Evolutionary conservation across 2,113 vertebrate species (phyloP), one percentile per base, ranked within the genome.

Genomic region (Gila orcuttii): DNA sequence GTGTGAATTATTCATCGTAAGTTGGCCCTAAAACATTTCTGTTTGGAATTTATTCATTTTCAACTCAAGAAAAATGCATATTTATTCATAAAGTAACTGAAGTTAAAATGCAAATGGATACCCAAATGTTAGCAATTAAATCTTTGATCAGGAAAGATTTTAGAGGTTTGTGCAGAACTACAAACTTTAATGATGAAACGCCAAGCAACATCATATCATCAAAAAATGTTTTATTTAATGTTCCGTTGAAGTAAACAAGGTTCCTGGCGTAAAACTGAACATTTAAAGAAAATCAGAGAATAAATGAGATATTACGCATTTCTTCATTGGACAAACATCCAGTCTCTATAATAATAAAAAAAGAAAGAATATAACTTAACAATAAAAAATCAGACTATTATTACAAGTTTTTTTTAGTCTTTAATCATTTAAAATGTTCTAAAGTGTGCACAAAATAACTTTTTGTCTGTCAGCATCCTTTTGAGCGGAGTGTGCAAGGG

Each of bases 311-410:
- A 92, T 85, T 91, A 95, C 94, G 93, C 90, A 93, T 96, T 95
- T 93, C 93, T 93, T 95, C 94, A 92, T 95, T 94, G 94, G 95
- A 96, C 93, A 92, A 90, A 93, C 92, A 96, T 95, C 95, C 95
- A 94, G 95, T 94, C 95, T 95, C 94, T 93, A 88, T 92, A 85
- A 81, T 89, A 57, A 52, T 15, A 52, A 57, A 91, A 93, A 82
- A 82, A 90, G 50, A 88, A 88, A 91, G 94, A 88, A 94, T 94
- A 94, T 95, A 95, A 95, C 92, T 95, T 95, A 95, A 95, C 92
- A 93, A 93, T 89, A 86, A 89, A 62, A 93, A 94, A 92, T 79
- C 83, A 92, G 91, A 92, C 82, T 87, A 90, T 89, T 90, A 90
- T 93, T 90, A 91, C 91, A 91, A 89, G 85, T 92, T 92, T 89